These are phyloP conservation scores for Bolborhynchus lineola DNA, from an alignment of 2,113 vertebrate species.

Conservation along the genomic window DNA sequence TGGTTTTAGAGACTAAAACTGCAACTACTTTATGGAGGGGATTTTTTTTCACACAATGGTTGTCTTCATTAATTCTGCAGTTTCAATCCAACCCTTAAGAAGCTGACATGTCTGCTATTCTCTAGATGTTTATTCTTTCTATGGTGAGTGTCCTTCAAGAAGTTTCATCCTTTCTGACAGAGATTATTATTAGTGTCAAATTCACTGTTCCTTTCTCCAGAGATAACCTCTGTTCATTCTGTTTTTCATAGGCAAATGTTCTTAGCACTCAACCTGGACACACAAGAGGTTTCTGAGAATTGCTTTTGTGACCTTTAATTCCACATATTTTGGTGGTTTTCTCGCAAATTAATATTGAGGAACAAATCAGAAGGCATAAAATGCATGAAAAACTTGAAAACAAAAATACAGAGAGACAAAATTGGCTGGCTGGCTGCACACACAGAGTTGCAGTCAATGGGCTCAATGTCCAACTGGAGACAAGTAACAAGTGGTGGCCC, in stretches of 20 bases:
- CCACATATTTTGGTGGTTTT: background rate
- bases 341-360: background rate
- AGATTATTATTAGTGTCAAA: background rate
- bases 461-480: background rate
- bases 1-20: background rate
- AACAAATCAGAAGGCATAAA: background rate
- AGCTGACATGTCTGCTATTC: background rate
- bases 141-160: background rate
- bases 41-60: background rate
- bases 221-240: background rate
- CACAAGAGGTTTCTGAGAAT: background rate
- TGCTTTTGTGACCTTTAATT: background rate
- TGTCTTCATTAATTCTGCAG: background rate
- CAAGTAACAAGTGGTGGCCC: background rate
- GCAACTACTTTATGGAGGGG: background rate
- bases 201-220: background rate
- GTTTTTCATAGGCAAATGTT: background rate
- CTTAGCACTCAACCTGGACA: background rate
- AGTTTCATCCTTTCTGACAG: background rate
- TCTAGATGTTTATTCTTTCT: background rate
- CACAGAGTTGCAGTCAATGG: no score
- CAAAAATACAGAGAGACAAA: background rate
- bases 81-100: background rate
- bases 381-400: background rate
- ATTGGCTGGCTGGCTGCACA: background rate